Evolutionary conservation across 2,888 invertebrate species (phyloP).

Genomic region (Argyresthia goedartella): DNA sequence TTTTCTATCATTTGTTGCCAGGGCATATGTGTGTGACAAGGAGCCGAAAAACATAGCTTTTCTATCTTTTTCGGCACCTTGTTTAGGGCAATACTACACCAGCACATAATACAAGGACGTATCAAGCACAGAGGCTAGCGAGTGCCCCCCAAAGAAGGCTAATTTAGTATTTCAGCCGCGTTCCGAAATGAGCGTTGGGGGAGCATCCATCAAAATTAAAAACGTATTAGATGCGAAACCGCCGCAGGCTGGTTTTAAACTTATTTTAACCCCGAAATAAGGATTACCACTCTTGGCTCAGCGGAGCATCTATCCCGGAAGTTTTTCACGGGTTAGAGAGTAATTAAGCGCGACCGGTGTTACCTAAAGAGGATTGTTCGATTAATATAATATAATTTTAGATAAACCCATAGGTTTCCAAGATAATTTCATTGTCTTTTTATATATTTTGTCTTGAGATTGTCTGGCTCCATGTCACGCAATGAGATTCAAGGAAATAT

Average conservation of each 20-base stretch:
- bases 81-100: background rate
- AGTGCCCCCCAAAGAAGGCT: conserved; percentile 9
- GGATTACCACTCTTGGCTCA: background rate
- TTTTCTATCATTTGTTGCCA: no score
- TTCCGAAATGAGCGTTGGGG: conserved; percentile 21
- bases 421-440: no score
- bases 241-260: conserved; percentile 14
- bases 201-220: conserved; percentile 67
- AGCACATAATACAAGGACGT: background rate
- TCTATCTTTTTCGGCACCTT: no score
- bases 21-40: no score
- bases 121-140: background rate
- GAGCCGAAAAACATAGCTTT: no score
- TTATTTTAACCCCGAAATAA: background rate
- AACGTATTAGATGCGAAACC: conserved; percentile 44
- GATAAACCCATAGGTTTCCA: no score
- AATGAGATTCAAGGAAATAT: no score
- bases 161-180: conserved; percentile 22
- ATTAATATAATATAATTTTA: no score
- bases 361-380: background rate
- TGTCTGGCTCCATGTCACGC: no score
- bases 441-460: no score
- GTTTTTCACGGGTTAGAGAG: background rate
- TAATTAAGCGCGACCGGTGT: background rate
- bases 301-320: background rate